Percentiles rank a stretch among this genome's conserved stretches.
phyloP scores from a whole-genome alignment of 2,797 vertebrate genomes.

The Cynodonichthys magdalenae region DNA sequence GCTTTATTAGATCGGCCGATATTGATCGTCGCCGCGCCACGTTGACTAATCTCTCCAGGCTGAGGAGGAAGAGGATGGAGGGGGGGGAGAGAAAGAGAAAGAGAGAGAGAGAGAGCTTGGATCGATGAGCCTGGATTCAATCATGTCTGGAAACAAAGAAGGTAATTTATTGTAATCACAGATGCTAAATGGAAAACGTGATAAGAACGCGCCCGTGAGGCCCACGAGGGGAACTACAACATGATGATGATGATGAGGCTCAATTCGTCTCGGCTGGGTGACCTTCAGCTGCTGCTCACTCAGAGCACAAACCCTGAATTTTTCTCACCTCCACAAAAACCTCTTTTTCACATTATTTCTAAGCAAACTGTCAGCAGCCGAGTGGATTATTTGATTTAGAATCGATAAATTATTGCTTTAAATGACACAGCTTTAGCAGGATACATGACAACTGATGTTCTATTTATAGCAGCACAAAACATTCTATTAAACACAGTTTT shows the following conservation, averaged over 20 bases:
- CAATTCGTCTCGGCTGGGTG: too few relatives aligned
- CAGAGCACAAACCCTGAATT: constrained; percentile 1
- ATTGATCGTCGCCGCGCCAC: constrained; percentile 75
- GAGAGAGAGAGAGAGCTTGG: neutral
- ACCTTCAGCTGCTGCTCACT: constrained; percentile 42
- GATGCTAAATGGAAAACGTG: constrained; percentile 70
- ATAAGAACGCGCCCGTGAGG: constrained; percentile 81
- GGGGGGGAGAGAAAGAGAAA: neutral
- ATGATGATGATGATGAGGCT: too few relatives aligned
- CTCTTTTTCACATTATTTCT: constrained; percentile 38
- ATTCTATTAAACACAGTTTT: constrained; percentile 1
- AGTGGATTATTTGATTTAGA: constrained; percentile 31
- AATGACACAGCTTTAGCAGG: constrained; percentile 34
- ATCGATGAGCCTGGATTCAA: constrained; percentile 79
- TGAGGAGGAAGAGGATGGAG: neutral
- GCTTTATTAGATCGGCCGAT: constrained; percentile 82
- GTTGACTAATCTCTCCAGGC: constrained; percentile 74
- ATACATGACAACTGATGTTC: constrained; percentile 53
- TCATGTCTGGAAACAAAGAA: constrained; percentile 75
- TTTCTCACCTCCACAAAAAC: constrained; percentile 31
- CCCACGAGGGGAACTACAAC: constrained; percentile 62
- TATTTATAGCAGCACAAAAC: constrained; percentile 57
- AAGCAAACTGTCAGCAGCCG: constrained; percentile 14
- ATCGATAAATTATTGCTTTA: neutral
- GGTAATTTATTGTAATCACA: constrained; percentile 79